Evolutionary conservation across 2,888 invertebrate species (phyloP), one percentile per base, ranked within the genome.

Genomic region (Oligia latruncula): DNA sequence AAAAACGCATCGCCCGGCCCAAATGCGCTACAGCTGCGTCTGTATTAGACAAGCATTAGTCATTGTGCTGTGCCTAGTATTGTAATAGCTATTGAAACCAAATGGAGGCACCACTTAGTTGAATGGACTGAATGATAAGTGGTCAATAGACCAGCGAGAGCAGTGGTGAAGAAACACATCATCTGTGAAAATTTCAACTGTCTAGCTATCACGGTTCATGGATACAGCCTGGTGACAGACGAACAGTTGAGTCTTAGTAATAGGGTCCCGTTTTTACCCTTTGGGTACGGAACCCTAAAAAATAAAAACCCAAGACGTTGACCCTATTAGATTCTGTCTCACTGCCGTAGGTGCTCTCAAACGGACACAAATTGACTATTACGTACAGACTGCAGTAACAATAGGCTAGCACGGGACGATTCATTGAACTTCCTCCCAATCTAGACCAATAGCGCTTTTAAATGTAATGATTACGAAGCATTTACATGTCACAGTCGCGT

Each of bases 401-500:
- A 79, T 79, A 29, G 64, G 0, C n/a, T 78, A 29, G 77, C 49
- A n/a, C 58, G 49, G 9, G 29, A 23, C 64, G 23, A 58, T 60
- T 80, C 82, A 81, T 29, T 68, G 71, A 82, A 82, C 72, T 77
- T 72, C 82, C 82, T 58, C 29, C 15, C 55, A 17, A 49, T 81
- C 49, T 64, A 58, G 71, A 67, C 40, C 29, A 58, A 43, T 6
- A 70, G 49, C 15, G 62, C 55, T 71, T 64, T 20, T n/a, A 49
- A 62, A 68, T 71, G 46, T 62, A 40, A 71, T 71, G 46, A 71
- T 76, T 67, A 81, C 40, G 1, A 11, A 70, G 29, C 13, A 80
- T 74, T 80, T 64, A 29, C 49, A 68, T 64, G 17, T 35, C 35
- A 35, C 4, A 35, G 35, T 35, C 35, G 35, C 35, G 35, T 35